These are phyloP conservation scores for Ophion costatus DNA, from an alignment of 2,888 invertebrate species.

Conservation along the genomic window DNA sequence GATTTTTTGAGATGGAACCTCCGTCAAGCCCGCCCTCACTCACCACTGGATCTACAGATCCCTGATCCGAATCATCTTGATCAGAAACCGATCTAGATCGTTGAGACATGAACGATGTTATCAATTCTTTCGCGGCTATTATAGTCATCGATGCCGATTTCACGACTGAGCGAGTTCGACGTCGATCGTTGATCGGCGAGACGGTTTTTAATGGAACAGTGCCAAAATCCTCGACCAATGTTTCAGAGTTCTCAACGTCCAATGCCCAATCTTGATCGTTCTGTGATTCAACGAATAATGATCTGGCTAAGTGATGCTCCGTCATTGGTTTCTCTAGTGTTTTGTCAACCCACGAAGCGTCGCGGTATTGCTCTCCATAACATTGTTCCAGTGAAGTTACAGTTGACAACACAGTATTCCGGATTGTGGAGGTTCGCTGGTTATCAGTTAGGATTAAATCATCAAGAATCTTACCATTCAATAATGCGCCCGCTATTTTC, in stretches of 20 bases:
- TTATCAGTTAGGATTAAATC: neutral
- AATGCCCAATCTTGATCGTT: slow-evolving; percentile 6
- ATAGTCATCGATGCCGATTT: slow-evolving; percentile 18
- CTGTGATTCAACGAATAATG: neutral
- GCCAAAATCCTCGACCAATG: slow-evolving; percentile 3
- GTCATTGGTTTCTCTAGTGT: neutral
- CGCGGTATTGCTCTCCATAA: neutral
- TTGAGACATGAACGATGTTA: slow-evolving; percentile 56
- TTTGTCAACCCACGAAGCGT: neutral
- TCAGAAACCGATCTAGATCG: slow-evolving; percentile 68
- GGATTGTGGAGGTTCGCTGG: neutral
- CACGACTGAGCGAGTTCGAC: neutral
- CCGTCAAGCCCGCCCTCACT: slow-evolving; percentile 68
- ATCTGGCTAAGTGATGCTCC: neutral
- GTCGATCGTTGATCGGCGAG: slow-evolving; percentile 17
- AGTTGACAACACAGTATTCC: neutral
- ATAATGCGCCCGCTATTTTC: neutral
- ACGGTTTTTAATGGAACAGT: neutral
- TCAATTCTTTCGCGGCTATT: slow-evolving; percentile 29
- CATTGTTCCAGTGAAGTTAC: slow-evolving; percentile 19
- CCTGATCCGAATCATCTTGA: slow-evolving; percentile 71
- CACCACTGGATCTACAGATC: slow-evolving; percentile 72
- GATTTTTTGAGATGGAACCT: slow-evolving; percentile 70
- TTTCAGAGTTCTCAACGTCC: neutral
- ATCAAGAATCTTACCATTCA: neutral